phyloP scores from a whole-genome alignment of 2,888 invertebrate genomes.

The Aelia acuminata region DNA sequence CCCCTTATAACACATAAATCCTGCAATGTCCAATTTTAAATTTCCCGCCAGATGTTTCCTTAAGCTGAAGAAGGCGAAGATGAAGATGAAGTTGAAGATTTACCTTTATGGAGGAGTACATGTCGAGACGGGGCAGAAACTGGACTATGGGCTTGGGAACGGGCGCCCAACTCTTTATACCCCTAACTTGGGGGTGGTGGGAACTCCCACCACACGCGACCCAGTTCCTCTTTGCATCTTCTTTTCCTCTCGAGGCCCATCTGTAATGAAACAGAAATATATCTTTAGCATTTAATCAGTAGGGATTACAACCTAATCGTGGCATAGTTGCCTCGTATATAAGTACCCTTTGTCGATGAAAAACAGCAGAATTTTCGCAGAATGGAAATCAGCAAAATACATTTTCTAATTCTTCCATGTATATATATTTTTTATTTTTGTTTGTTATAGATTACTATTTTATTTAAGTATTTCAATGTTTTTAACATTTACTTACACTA shows the following conservation, averaged over 20 bases:
- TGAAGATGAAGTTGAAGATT: conserved; percentile 18
- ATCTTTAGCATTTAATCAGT: neutral
- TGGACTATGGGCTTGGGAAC: neutral
- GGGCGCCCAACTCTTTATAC: neutral
- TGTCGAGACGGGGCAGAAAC: conserved; percentile 17
- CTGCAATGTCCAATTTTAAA: conserved; percentile 1
- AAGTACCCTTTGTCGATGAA: neutral
- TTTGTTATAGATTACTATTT: too few species aligned
- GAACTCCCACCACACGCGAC: conserved; percentile 19
- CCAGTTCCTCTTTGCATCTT: neutral
- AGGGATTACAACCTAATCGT: neutral
- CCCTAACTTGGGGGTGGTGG: conserved; percentile 46
- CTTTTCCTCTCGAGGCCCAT: conserved; percentile 17
- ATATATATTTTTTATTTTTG: too few species aligned
- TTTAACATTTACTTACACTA: too few species aligned
- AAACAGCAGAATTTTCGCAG: too few species aligned
- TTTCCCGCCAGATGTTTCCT: neutral
- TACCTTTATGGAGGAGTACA: conserved; percentile 39
- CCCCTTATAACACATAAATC: neutral
- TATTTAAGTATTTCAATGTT: too few species aligned
- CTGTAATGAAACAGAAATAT: conserved; percentile 10
- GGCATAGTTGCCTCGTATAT: neutral
- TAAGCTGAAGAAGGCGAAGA: too few species aligned
- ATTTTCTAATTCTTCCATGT: too few species aligned
- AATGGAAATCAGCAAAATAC: too few species aligned